These are phyloP conservation scores for Australoheros scitulus DNA, from an alignment of 2,113 vertebrate genomes.

Conservation along the genomic window DNA sequence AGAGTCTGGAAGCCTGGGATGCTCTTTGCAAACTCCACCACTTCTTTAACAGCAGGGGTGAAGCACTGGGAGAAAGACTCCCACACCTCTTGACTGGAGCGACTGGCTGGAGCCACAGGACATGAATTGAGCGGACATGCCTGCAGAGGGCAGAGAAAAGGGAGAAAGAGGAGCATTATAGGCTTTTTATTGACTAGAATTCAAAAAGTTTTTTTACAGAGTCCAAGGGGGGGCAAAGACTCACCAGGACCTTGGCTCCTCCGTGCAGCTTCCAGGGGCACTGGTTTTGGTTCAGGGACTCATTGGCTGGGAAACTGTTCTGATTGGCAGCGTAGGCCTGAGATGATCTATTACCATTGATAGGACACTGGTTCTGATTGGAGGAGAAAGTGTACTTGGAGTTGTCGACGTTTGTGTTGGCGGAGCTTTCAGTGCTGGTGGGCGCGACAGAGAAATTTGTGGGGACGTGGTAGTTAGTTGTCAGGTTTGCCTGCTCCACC, in stretches of 20 bases:
- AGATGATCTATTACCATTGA: constrained; percentile 42
- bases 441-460: constrained; percentile 50
- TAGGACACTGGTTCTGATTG: constrained; percentile 68
- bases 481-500: constrained; percentile 43
- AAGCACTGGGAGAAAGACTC: constrained; percentile 86
- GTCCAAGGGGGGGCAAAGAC: constrained; percentile 1
- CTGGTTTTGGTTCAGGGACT: constrained; percentile 64
- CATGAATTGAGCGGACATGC: constrained; percentile 83
- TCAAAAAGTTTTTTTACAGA: not conserved
- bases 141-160: constrained; percentile 50
- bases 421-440: constrained; percentile 52
- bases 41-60: constrained; percentile 84
- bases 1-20: constrained; percentile 84
- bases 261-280: constrained; percentile 80
- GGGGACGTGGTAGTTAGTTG: constrained; percentile 38
- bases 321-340: constrained; percentile 60
- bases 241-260: constrained; percentile 83
- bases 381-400: constrained; percentile 65
- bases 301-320: constrained; percentile 47
- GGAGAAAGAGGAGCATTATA: not conserved
- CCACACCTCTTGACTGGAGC: constrained; percentile 83
- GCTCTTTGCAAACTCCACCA: constrained; percentile 85
- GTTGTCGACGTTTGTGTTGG: constrained; percentile 58
- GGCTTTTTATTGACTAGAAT: not conserved
- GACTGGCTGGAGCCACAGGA: constrained; percentile 78